phyloP scores from a whole-genome alignment of 2,797 vertebrate species.

The Takifugu ocellatus region DNA sequence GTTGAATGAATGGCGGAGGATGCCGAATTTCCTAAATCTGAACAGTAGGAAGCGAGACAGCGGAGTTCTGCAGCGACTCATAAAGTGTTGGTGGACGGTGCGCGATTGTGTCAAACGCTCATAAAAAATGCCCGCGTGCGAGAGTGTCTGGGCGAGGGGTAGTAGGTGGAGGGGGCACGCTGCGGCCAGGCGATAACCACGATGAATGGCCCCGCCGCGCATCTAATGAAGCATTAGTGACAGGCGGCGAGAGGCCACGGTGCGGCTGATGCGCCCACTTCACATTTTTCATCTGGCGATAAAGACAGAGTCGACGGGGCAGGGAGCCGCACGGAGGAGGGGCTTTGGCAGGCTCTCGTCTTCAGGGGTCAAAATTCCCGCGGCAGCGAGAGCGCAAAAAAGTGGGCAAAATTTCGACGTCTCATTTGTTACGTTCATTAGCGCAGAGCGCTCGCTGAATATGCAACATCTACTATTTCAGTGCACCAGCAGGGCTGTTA shows the following conservation, averaged over 20 bases:
- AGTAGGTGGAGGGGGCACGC: constrained; percentile 10
- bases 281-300: constrained; percentile 50
- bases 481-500: constrained; percentile 40
- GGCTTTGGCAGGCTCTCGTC: constrained; percentile 18
- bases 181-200: constrained; percentile 58
- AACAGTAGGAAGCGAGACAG: background rate
- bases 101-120: too few relatives aligned
- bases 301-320: constrained; percentile 41
- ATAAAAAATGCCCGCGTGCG: too few relatives aligned
- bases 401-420: constrained; percentile 15
- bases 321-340: constrained; percentile 17
- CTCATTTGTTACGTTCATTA: constrained; percentile 60
- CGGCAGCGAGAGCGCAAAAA: constrained; percentile 38
- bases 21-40: too few relatives aligned
- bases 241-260: constrained; percentile 46
- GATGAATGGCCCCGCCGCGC: constrained; percentile 56
- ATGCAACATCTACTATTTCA: constrained; percentile 33
- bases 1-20: too few relatives aligned
- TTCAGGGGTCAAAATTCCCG: constrained; percentile 36
- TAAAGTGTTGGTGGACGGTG: too few relatives aligned
- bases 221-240: constrained; percentile 69
- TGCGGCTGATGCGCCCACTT: constrained; percentile 24
- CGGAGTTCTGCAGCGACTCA: too few relatives aligned
- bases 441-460: constrained; percentile 36
- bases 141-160: too few relatives aligned